Evolutionary conservation across 35 echinoderm and acorn worm species (phyloP), one percentile per base, ranked within the genome.

Genomic region (Chiridota heheva): DNA sequence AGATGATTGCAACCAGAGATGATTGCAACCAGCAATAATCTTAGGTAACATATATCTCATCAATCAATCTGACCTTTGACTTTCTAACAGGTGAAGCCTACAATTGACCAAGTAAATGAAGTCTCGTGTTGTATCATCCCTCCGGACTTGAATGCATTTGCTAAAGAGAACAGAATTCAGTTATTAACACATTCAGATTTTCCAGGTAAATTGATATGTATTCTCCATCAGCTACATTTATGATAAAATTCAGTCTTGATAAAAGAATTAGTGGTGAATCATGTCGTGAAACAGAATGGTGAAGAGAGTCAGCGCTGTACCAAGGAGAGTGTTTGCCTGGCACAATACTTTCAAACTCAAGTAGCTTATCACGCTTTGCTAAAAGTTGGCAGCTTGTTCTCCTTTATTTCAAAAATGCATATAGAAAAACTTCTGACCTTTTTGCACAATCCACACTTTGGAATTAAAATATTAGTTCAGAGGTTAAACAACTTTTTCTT

Each of bases 151-250:
- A 91, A 66, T 31, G 94, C 86, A n/a, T 97, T 75, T 53, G 82
- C 94, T 66, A 88, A 91, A 40, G 84, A 86, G 30, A 91, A 97
- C 28, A 91, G 82, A 44, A 91, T 97, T n/a, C 94, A 97, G 37
- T 69, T 97, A n/a, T 60, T 92, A 10, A 85, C 95, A 45, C 95
- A 98, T 83, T 74, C 80, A n/a, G 95, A 98, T 58, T 45, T 74
- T 40, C 39, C 60, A 64, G 89, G 95, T 98, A 79, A 82, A 87
- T 78, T 37, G 17, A 72, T n/a, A 7, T 10, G n/a, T 7, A 34
- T 10, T 4, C 4, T 33, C n/a, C 4, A 20, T 5, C 4, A 5
- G 4, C 4, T 60, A 20, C 32, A 30, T 3, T 26, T 5, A 5
- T 60, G 18, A 5, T 5, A 60, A 51, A 51, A 10, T 12, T 22